phyloP scores from a whole-genome alignment of 2,113 vertebrate genomes.

The Serinus canaria region DNA sequence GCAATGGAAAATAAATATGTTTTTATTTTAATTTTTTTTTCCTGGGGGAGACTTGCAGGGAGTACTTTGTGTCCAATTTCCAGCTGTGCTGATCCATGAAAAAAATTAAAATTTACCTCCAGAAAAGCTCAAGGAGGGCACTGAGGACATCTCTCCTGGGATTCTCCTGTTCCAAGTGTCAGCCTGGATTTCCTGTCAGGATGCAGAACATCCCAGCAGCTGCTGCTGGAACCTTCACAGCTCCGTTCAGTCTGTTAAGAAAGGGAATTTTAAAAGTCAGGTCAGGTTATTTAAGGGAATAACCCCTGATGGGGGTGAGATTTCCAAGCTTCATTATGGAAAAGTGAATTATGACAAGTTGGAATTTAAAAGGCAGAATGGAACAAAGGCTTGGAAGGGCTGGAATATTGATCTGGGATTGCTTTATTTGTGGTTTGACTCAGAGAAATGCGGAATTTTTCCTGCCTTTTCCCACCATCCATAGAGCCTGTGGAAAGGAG shows the following conservation, averaged over 20 bases:
- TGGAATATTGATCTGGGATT: not conserved
- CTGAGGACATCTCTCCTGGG: not conserved
- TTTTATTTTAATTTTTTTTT: not conserved
- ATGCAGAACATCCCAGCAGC: not conserved
- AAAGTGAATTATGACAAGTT: rapidly evolving
- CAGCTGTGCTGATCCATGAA: not conserved
- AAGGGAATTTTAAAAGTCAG: not conserved
- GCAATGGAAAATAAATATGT: not conserved
- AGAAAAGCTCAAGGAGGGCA: not conserved
- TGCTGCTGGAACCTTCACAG: not conserved
- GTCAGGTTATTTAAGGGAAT: not conserved
- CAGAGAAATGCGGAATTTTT: not conserved
- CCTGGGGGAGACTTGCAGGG: not conserved
- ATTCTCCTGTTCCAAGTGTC: not conserved
- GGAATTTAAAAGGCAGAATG: not conserved
- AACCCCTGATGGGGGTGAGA: not conserved
- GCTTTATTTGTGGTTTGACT: not conserved
- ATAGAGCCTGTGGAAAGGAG: rapidly evolving
- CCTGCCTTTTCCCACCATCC: rapidly evolving
- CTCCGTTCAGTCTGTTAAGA: not conserved
- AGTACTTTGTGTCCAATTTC: not conserved
- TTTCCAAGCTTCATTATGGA: not conserved
- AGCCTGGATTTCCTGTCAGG: slow-evolving; percentile 20
- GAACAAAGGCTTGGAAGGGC: rapidly evolving
- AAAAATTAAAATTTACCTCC: rapidly evolving